Conservation (phyloP, 2,797 vertebrate species). For the Chloroceryle inda region DNA sequence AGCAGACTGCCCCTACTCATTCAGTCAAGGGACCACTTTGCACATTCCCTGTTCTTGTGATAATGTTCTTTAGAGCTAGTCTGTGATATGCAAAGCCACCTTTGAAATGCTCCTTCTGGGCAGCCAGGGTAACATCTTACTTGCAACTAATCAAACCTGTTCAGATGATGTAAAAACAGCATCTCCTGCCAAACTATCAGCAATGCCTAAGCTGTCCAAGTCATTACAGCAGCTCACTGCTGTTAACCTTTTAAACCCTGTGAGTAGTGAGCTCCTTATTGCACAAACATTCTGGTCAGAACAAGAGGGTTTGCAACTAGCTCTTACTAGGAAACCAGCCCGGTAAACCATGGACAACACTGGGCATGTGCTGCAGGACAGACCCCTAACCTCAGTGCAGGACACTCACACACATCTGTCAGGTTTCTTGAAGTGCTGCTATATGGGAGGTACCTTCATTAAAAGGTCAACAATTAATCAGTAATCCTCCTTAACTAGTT, state of each 20-base stretch:
- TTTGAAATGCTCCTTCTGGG: background rate
- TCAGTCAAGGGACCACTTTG: background rate
- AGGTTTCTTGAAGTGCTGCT: accelerated
- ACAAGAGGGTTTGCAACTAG: background rate
- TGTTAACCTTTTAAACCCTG: background rate
- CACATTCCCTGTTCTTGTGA: background rate
- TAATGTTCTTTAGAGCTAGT: background rate
- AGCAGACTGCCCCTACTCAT: background rate
- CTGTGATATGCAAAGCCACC: background rate
- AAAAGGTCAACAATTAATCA: background rate
- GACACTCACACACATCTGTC: accelerated
- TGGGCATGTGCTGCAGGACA: accelerated
- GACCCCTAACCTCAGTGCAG: accelerated
- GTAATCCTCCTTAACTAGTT: background rate
- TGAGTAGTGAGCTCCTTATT: background rate
- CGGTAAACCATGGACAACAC: accelerated
- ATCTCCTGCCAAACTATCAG: conserved; percentile 22
- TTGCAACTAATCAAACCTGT: background rate
- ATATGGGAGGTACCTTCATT: background rate
- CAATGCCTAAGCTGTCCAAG: background rate
- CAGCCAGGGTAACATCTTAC: background rate
- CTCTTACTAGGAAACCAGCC: background rate
- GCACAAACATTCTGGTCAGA: background rate
- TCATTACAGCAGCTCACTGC: background rate
- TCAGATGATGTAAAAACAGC: background rate